A percentile compares a stretch with the other conserved stretches of the same genome.
These are phyloP conservation scores for Drosophila lini DNA, from an alignment of 1,140 invertebrate genomes.

Conservation along the genomic window DNA sequence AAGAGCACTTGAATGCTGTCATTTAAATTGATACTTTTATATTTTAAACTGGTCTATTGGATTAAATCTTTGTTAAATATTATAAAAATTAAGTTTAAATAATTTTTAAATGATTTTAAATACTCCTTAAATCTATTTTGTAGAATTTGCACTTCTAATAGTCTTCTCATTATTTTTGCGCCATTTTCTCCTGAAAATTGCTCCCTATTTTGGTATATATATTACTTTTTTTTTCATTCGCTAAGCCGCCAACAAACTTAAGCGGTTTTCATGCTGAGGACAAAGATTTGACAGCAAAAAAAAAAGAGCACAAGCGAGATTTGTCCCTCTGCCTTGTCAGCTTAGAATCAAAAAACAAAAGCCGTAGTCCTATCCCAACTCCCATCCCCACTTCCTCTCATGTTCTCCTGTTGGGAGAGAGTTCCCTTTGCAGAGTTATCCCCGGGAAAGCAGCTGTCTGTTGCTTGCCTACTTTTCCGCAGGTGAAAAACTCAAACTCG, in stretches of 20 bases:
- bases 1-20: neutral
- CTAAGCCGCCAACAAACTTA: slow-evolving; percentile 59
- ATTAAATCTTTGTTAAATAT: neutral
- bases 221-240: neutral
- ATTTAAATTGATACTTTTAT: neutral
- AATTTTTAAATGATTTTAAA: too few species aligned
- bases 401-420: neutral
- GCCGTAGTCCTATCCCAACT: slow-evolving; percentile 15
- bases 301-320: slow-evolving; percentile 11
- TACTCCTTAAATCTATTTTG: too few species aligned
- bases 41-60: neutral
- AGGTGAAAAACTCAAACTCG: slow-evolving; percentile 17
- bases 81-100: neutral
- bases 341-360: slow-evolving; percentile 77
- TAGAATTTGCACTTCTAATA: slow-evolving; percentile 2
- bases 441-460: slow-evolving; percentile 74
- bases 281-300: slow-evolving; percentile 48
- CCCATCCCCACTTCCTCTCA: neutral
- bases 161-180: neutral
- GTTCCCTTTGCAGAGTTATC: slow-evolving; percentile 5
- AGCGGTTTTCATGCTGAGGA: slow-evolving; percentile 39
- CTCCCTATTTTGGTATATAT: neutral
- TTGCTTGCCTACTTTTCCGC: slow-evolving; percentile 68
- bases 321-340: slow-evolving; percentile 54
- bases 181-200: neutral